Base-by-base conservation (phyloP, 1,140 invertebrate genomes). In the Drosophila novamexicana region DNA sequence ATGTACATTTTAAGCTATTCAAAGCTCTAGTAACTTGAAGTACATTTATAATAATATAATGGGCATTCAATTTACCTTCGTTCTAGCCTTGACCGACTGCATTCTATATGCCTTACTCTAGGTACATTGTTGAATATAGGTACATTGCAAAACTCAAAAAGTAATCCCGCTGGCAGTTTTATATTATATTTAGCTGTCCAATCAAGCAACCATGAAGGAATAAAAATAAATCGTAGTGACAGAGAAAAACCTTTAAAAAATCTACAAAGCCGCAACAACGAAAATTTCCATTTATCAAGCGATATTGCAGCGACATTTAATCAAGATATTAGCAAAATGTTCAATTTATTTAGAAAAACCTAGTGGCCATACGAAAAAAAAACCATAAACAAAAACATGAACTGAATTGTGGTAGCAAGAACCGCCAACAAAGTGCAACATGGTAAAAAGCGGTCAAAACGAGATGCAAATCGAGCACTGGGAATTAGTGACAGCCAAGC, bases 401-500 rank as follows among this genome's bases (percentile, higher is more conserved):
- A 59, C 29, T 45, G 34, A 40, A 49, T 18, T 37, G 29, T 47
- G 42, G 29, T 53, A 63, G 34, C 18, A 44, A 59, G 59, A 71
- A 65, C 42, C 37, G 44, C 9, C 29, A 68, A 44, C 59, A 52
- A 45, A 62, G 57, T 75, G 77, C 74, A 84, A 77, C 64, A 72
- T 65, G 49, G 73, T 50, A 80, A 77, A 77, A 53, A 59, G 67
- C 50, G 72, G 16, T 1, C 45, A 59, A 44, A 59, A 37, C 68
- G 50, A 88, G 80, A 88, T 84, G 84, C 80, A 88, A 88, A 89
- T 89, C 80, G 83, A 75, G 81, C 77, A 68, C 58, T 53, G 84
- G 79, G 83, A 86, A 88, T 88, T 79, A 88, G 79, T 83, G 84
- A 89, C 83, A 89, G 69, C 66, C 77, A 81, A 83, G 79, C 84